phyloP scores from a whole-genome alignment of 53 echinoderm and acorn worm species.

The Henricia sp. region DNA sequence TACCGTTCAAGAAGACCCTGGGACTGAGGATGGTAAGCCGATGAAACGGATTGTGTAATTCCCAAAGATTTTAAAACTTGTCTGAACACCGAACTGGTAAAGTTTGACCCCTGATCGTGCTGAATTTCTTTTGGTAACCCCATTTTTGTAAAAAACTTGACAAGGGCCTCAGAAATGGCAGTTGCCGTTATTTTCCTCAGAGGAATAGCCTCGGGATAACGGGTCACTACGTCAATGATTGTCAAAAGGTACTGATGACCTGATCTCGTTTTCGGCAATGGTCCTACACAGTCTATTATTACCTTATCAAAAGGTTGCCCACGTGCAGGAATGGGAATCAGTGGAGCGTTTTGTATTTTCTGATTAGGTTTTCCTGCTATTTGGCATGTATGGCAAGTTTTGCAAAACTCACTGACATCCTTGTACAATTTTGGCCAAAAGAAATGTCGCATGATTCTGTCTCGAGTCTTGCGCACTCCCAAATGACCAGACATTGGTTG shows the following conservation, averaged over 20 bases:
- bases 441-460: constrained; percentile 45
- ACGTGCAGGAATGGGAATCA: constrained; percentile 63
- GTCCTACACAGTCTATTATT: constrained; percentile 65
- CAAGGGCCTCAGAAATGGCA: constrained; percentile 54
- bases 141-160: constrained; percentile 56
- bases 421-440: constrained; percentile 41
- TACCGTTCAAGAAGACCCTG: constrained; percentile 63
- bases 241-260: constrained; percentile 49
- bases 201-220: constrained; percentile 69
- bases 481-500: constrained; percentile 48
- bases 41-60: constrained; percentile 3
- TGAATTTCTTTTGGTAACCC: constrained; percentile 42
- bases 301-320: constrained; percentile 54
- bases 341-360: constrained; percentile 55
- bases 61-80: constrained; percentile 27
- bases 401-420: constrained; percentile 37
- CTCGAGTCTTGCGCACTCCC: constrained; percentile 49
- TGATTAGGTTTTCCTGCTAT: constrained; percentile 65
- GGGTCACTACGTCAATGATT: constrained; percentile 35
- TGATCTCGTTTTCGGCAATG: constrained; percentile 33
- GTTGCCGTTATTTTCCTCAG: constrained; percentile 70
- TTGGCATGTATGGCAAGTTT: constrained; percentile 49
- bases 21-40: constrained; percentile 42
- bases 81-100: constrained; percentile 11
- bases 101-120: constrained; percentile 44